Conservation (phyloP, 2,888 invertebrate genomes). For the Odontothrips loti region DNA sequence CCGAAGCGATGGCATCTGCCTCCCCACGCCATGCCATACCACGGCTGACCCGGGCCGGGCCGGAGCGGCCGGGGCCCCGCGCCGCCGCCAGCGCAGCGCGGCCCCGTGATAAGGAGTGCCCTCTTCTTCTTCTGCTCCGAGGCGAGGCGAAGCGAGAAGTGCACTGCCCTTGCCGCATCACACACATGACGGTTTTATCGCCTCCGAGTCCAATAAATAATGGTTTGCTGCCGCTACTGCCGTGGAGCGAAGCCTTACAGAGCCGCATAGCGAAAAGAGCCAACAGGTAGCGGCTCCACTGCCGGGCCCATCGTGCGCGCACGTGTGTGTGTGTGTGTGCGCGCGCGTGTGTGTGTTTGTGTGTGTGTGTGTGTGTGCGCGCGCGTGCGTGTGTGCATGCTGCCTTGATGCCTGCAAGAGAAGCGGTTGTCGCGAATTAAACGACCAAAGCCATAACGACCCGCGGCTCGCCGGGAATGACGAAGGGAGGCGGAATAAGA, state of each 20-base stretch:
- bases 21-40: not conserved
- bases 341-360: no score
- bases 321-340: no score
- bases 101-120: no score
- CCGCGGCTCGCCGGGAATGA: no score
- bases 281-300: not conserved
- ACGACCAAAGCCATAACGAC: no score
- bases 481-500: no score
- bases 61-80: no score
- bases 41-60: not conserved
- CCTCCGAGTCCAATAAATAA: conserved; percentile 22
- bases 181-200: conserved; percentile 8
- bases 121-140: not conserved
- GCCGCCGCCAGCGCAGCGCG: not conserved
- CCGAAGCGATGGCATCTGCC: not conserved
- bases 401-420: no score
- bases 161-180: not conserved
- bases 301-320: not conserved
- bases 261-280: not conserved
- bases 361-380: no score
- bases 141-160: not conserved
- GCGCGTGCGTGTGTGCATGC: no score
- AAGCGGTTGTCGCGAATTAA: no score
- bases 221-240: not conserved
- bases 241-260: not conserved